Base-by-base conservation (phyloP, 2,888 invertebrate genomes). In the Archips xylosteana region DNA sequence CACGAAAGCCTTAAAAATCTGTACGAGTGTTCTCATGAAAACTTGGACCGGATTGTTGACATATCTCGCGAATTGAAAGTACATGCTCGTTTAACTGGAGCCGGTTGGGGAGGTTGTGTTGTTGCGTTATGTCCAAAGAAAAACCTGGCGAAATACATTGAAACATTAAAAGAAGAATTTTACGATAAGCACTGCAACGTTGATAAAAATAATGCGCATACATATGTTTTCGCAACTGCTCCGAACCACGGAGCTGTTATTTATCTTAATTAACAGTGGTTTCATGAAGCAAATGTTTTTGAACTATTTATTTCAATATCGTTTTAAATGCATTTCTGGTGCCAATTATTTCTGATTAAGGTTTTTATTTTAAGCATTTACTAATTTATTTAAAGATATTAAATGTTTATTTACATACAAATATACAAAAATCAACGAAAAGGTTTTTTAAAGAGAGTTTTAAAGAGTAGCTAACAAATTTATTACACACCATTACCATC, bases 41-140 rank as follows among this genome's bases (percentile, higher is more conserved):
- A 97, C 82, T 95, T 99, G 78, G 99, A 99, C 88, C 92, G 95
- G 72, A 95, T 99, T 34, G 98, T 99, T 32, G 94, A 96, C 45
- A 89, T 97, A 83, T 97, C 97, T 9, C 94, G 95, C 75, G 96
- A 96, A 66, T 94, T 95, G 75, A 95, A 96, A 36, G 92, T 97
- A n/a, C 97, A 98, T 59, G 97, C 98, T n/a, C 96, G 99, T 67
- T 94, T 99, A 54, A 99, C 99, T 1, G 99, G 99, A 49, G 99
- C 99, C 45, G 99, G 99, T 95, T 99, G 99, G 99, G 99, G 99
- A 51, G 99, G 99, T 5, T 99, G 99, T 89, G 96, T 97, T 70
- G 98, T 99, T 12, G 98, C 98, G 23, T 92, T 99, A 78, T 96
- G 97, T 70, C 95, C 96, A 0, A 95, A 95, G 72, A 95, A 96